Conservation (phyloP, 2,888 invertebrate species). For the Eucriotettix oculatus region DNA sequence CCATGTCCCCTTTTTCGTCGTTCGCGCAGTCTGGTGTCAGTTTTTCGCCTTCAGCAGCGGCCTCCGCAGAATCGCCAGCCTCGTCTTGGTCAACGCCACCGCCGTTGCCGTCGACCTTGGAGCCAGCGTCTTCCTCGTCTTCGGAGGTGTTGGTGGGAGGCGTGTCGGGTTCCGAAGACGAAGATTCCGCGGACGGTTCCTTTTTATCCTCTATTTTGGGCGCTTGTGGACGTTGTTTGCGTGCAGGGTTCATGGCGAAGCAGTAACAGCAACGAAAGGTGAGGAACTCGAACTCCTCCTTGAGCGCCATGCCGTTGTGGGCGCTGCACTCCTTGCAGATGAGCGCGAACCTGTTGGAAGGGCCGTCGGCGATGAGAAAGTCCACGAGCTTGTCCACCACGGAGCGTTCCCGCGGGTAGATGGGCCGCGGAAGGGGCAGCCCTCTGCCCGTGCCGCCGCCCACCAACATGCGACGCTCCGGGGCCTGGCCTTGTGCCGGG, state of each 20-base stretch:
- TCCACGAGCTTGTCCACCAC: slow-evolving; percentile 82
- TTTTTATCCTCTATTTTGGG: neutral
- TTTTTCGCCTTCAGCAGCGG: neutral
- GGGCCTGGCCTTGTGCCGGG: neutral
- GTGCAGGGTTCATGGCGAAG: neutral
- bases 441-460: slow-evolving; percentile 16
- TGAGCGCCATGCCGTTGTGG: slow-evolving; percentile 81
- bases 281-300: slow-evolving; percentile 51
- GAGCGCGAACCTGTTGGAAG: slow-evolving; percentile 83
- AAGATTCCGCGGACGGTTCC: neutral
- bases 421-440: slow-evolving; percentile 47
- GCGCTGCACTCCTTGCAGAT: slow-evolving; percentile 79
- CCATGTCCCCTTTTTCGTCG: too few species aligned
- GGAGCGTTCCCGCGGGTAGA: slow-evolving; percentile 57
- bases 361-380: slow-evolving; percentile 89
- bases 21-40: neutral
- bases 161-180: neutral
- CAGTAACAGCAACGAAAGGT: slow-evolving; percentile 12
- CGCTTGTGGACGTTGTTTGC: neutral
- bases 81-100: neutral
- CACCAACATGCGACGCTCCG: neutral
- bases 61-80: neutral
- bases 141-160: neutral
- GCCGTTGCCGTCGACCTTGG: too few species aligned
- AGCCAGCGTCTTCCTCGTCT: neutral